phyloP scores from a whole-genome alignment of 2,797 vertebrate species.

The Eremophila alpestris region DNA sequence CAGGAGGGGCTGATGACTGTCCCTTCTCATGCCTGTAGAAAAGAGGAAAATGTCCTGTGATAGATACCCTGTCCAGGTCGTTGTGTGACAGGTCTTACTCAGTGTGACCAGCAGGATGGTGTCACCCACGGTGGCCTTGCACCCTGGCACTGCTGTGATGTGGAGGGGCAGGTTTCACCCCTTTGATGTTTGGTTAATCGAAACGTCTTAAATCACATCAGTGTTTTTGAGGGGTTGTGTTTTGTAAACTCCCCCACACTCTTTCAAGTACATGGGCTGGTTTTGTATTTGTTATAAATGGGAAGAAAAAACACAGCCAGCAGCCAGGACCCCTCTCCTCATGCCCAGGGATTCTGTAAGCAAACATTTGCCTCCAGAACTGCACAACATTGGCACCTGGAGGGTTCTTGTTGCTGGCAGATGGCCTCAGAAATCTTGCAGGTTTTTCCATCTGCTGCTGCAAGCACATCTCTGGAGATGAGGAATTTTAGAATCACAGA shows the following conservation, averaged over 20 bases:
- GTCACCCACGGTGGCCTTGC: background rate
- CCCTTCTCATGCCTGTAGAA: background rate
- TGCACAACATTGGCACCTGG: background rate
- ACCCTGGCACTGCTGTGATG: background rate
- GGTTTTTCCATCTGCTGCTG: background rate
- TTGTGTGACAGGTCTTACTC: fast-evolving
- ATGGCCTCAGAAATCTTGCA: background rate
- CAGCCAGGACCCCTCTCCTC: background rate
- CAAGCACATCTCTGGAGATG: fast-evolving
- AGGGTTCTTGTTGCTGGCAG: background rate
- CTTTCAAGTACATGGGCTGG: slow-evolving; percentile 11
- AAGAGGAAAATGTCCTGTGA: background rate
- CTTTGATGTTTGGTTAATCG: slow-evolving; percentile 42
- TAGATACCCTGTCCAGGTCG: background rate
- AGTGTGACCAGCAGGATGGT: background rate
- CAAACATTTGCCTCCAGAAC: background rate
- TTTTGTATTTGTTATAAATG: slow-evolving; percentile 17
- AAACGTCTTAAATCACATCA: slow-evolving; percentile 42
- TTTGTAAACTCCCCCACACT: background rate
- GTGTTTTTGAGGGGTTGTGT: background rate
- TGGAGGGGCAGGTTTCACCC: slow-evolving; percentile 30
- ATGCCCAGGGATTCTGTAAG: background rate
- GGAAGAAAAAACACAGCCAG: background rate
- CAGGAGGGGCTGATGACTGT: background rate
- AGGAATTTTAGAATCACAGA: background rate